A percentile compares a stretch with the other conserved stretches of the same genome.
Evolutionary conservation across 2,888 invertebrate genomes (phyloP).

Genomic region (Tenthredo scrophulariae): DNA sequence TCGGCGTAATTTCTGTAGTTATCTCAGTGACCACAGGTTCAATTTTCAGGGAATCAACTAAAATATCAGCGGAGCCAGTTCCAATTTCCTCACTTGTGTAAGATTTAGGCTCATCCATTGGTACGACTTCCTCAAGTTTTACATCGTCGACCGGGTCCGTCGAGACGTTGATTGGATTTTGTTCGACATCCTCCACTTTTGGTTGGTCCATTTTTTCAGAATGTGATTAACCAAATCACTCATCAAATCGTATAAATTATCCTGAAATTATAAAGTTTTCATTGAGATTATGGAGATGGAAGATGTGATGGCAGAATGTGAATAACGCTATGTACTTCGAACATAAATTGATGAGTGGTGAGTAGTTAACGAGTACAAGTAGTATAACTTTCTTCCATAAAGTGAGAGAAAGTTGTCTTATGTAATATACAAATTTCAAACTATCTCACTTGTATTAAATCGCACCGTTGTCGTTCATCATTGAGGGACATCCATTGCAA

Average conservation of each 20-base stretch:
- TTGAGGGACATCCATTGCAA: neutral
- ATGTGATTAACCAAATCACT: slow-evolving; percentile 7
- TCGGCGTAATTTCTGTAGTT: neutral
- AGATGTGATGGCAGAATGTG: neutral
- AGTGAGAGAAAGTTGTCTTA: neutral
- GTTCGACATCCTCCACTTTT: slow-evolving; percentile 10
- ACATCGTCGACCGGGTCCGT: neutral
- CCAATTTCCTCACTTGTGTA: neutral
- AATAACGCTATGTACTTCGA: neutral
- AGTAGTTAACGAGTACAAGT: neutral
- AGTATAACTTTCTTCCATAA: neutral
- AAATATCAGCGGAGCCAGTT: slow-evolving; percentile 13
- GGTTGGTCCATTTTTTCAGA: slow-evolving; percentile 48
- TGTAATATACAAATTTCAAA: neutral
- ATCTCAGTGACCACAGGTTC: slow-evolving; percentile 23
- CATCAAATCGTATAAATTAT: slow-evolving; percentile 4
- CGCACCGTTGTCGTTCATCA: slow-evolving; percentile 28
- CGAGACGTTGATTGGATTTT: neutral
- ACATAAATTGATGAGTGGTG: neutral
- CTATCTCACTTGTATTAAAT: slow-evolving; percentile 24
- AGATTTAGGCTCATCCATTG: neutral
- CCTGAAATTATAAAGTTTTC: slow-evolving; percentile 28
- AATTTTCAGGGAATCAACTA: slow-evolving; percentile 26
- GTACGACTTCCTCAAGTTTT: neutral
- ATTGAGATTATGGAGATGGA: neutral